Evolutionary conservation across 1,140 invertebrate genomes (phyloP).

Genomic region (Polypedilum pembai): DNA sequence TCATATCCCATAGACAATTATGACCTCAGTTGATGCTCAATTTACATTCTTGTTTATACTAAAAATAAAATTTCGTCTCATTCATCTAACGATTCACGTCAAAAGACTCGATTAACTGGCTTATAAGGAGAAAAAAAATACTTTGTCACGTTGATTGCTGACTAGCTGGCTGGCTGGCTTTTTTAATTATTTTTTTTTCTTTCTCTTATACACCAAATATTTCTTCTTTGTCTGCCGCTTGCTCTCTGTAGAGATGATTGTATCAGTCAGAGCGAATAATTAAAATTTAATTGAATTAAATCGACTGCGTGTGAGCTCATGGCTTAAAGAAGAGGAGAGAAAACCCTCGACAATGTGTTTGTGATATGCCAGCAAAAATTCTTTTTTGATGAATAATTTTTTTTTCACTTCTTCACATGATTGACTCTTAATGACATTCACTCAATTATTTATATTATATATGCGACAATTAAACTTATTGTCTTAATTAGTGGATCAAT

Average conservation of each 20-base stretch:
- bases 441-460: neutral
- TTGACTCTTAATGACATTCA: neutral
- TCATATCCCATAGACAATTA: too few relatives aligned
- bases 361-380: neutral
- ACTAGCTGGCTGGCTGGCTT: neutral
- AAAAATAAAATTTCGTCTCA: neutral
- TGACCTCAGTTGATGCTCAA: too few relatives aligned
- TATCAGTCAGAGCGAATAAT: constrained; percentile 11
- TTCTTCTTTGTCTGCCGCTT: neutral
- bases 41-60: too few relatives aligned
- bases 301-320: constrained; percentile 8
- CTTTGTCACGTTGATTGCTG: neutral
- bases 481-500: neutral
- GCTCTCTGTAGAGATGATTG: neutral
- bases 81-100: too few relatives aligned
- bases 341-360: neutral
- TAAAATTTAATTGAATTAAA: constrained; percentile 20
- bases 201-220: neutral
- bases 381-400: neutral
- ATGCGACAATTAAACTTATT: neutral
- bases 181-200: neutral
- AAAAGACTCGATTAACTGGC: neutral
- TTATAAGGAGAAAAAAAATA: neutral
- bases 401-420: neutral
- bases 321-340: neutral